These are phyloP conservation scores for Charadrius vociferus DNA, from an alignment of 2,113 vertebrate genomes.

Conservation along the genomic window DNA sequence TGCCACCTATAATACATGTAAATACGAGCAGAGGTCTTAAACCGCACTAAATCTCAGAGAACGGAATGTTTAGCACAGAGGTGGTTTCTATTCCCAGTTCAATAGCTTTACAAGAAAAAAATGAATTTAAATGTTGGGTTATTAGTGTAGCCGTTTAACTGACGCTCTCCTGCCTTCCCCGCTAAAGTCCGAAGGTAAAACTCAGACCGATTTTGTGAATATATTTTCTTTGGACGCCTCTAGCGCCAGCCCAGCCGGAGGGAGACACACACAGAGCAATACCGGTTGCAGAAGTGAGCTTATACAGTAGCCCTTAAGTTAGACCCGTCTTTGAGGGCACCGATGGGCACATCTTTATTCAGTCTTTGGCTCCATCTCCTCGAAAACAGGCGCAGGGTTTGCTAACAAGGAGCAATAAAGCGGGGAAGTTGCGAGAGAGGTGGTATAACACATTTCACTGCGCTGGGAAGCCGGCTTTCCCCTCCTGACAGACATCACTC, in stretches of 20 bases:
- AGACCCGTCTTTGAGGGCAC: neutral
- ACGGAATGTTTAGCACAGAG: neutral
- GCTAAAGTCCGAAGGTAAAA: neutral
- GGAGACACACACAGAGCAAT: neutral
- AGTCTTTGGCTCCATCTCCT: neutral
- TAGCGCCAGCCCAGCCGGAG: neutral
- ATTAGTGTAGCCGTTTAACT: neutral
- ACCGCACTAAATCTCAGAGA: neutral
- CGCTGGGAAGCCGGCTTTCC: neutral
- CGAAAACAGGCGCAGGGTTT: neutral
- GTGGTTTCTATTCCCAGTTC: neutral
- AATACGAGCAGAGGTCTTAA: neutral
- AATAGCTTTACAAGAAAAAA: neutral
- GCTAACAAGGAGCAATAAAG: neutral
- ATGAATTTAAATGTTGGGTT: neutral
- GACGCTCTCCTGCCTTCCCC: neutral
- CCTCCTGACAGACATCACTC: conserved; percentile 10
- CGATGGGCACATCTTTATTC: neutral
- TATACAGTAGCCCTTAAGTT: neutral
- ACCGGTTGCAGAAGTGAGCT: neutral
- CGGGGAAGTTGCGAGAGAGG: neutral
- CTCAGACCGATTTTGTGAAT: neutral
- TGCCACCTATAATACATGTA: neutral
- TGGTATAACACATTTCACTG: neutral
- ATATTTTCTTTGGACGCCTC: neutral